These are phyloP conservation scores for Ophion ventricosus DNA, from an alignment of 2,888 invertebrate genomes.

Conservation along the genomic window DNA sequence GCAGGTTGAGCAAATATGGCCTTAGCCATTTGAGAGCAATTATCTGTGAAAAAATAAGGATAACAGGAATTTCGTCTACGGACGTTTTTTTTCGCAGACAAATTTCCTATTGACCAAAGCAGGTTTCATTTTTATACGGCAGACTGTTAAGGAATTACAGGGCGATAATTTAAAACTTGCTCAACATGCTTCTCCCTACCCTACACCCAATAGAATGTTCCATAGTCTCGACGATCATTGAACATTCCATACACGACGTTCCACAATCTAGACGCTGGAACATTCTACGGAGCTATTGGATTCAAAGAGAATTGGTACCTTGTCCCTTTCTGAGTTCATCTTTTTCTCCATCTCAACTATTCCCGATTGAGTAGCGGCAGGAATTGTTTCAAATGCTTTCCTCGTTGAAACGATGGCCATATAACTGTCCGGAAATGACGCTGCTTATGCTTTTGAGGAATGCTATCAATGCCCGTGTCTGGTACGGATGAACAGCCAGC, in stretches of 20 bases:
- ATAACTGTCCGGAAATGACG: slow-evolving; percentile 26
- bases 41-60: too few relatives aligned
- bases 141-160: too few relatives aligned
- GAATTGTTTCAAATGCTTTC: slow-evolving; percentile 7
- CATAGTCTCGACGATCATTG: background rate
- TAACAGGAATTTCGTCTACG: too few relatives aligned
- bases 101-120: too few relatives aligned
- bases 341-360: background rate
- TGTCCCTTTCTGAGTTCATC: background rate
- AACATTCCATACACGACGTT: background rate
- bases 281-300: background rate
- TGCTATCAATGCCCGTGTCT: slow-evolving; percentile 36
- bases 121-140: too few relatives aligned
- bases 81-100: too few relatives aligned
- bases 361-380: background rate
- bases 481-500: slow-evolving; percentile 18
- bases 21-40: too few relatives aligned
- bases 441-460: slow-evolving; percentile 30
- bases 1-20: too few relatives aligned
- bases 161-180: too few relatives aligned
- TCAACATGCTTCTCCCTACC: too few relatives aligned
- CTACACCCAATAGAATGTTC: too few relatives aligned
- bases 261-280: background rate
- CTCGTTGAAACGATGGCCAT: slow-evolving; percentile 36
- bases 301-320: background rate